Percentiles rank a stretch among this genome's conserved stretches.
phyloP scores from a whole-genome alignment of 2,888 invertebrate genomes.

The Lepidocyrtoides sp. region DNA sequence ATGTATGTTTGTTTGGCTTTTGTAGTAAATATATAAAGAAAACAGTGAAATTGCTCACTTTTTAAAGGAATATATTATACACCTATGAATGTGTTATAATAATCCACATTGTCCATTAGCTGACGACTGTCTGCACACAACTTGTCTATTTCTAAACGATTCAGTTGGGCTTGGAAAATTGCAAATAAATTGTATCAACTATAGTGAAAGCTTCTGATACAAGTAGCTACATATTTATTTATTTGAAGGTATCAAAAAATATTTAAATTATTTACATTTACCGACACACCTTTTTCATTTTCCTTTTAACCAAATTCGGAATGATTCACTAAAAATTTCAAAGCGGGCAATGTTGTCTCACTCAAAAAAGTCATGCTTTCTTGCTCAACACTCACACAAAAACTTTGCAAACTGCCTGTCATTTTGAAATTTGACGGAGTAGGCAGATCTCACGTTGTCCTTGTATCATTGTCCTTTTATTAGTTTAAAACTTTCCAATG shows the following conservation, averaged over 20 bases:
- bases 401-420: not conserved
- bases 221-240: too few species aligned
- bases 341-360: not conserved
- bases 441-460: not conserved
- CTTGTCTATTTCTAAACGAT: too few species aligned
- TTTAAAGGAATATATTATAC: not conserved
- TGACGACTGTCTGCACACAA: not conserved
- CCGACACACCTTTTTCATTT: constrained; percentile 39
- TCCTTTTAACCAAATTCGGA: not conserved
- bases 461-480: not conserved
- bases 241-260: constrained; percentile 31
- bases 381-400: not conserved
- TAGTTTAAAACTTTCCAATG: constrained; percentile 2
- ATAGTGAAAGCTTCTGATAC: too few species aligned
- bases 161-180: not conserved
- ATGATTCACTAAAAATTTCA: constrained; percentile 27
- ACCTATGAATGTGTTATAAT: too few species aligned
- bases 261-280: constrained; percentile 39
- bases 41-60: not conserved
- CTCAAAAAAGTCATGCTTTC: not conserved
- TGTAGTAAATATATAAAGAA: not conserved
- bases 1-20: constrained; percentile 15
- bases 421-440: not conserved
- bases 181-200: not conserved
- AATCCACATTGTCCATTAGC: not conserved